phyloP scores from a whole-genome alignment of 2,797 vertebrate species.

The Brachymystax lenok region DNA sequence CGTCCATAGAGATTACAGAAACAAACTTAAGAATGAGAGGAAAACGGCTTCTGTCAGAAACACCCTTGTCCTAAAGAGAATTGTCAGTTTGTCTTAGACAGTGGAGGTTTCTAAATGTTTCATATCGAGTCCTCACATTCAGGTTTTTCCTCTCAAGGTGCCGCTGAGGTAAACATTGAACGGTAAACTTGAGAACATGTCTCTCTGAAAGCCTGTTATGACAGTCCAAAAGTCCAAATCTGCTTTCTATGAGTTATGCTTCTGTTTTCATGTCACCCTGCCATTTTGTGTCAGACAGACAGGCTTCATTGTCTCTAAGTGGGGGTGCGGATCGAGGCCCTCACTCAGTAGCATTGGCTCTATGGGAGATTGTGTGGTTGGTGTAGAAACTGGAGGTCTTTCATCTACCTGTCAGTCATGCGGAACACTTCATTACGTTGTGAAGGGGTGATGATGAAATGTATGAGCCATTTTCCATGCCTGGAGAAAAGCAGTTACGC shows the following conservation, averaged over 20 bases:
- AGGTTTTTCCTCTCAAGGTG: background rate
- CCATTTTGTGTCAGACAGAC: background rate
- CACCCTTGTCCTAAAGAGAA: background rate
- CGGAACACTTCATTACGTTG: background rate
- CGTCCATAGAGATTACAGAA: background rate
- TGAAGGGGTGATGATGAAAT: background rate
- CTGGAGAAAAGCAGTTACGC: background rate
- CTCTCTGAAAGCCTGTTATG: constrained; percentile 1
- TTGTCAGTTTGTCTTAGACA: background rate
- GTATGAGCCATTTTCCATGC: background rate
- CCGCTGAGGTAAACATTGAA: background rate
- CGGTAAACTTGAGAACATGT: background rate
- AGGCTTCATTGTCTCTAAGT: background rate
- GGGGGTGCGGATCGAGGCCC: background rate
- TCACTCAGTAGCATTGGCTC: background rate
- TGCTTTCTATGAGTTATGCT: background rate
- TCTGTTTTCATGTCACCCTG: background rate
- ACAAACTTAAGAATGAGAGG: background rate
- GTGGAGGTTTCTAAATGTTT: background rate
- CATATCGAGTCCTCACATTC: background rate
- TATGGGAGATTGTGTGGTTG: background rate
- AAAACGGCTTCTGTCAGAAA: background rate
- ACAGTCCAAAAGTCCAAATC: background rate
- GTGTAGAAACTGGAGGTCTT: background rate
- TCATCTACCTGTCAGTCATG: background rate